Evolutionary conservation across 2,113 vertebrate species (phyloP), one percentile per base, ranked within the genome.

Genomic region (Himantopus leucocephalus): DNA sequence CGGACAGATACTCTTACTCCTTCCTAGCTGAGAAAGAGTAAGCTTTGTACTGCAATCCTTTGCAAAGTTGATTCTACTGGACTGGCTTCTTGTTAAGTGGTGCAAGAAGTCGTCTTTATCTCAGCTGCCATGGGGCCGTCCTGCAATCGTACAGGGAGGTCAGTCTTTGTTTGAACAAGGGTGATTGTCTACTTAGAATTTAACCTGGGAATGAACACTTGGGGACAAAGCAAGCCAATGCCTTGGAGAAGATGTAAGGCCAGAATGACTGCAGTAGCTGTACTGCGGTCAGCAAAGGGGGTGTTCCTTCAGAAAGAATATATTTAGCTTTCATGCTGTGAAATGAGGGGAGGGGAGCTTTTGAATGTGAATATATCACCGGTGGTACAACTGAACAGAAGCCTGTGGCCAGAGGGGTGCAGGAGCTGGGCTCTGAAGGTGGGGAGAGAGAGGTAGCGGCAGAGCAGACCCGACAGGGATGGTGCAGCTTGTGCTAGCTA

Each of bases 381-480:
- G 50, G 50, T 18, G 37, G 32, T 68, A 29, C 52, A 63, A 21
- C 56, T 47, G 52, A 86, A 67, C 30, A 80, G 47, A 86, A 91
- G 39, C 30, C n/a, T 26, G 15, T 11, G 4, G 45, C 68, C 55
- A 50, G 50, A 88, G 34, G 9, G 7, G 8, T 60, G 39, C 10
- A 16, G 14, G 7, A 55, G 32, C 64, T 21, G 22, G 8, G 8
- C 37, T 67, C 41, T 74, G 56, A 45, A n/a, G 6, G 8, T 55
- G 17, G 12, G 6, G 17, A 20, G n/a, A 29, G 43, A 43, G 59
- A 66, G 19, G 45, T 8, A 37, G 22, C 1, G 7, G 21, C 23
- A 73, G 79, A 41, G 24, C 3, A 3, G 53, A 39, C 15, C 22
- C 0, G 0, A 10, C 2, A 24, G 22, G 32, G 55, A 26, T 50